Evolutionary conservation across 2,797 vertebrate species (phyloP), one percentile per base, ranked within the genome.

Genomic region (Lithobates sylvaticus): DNA sequence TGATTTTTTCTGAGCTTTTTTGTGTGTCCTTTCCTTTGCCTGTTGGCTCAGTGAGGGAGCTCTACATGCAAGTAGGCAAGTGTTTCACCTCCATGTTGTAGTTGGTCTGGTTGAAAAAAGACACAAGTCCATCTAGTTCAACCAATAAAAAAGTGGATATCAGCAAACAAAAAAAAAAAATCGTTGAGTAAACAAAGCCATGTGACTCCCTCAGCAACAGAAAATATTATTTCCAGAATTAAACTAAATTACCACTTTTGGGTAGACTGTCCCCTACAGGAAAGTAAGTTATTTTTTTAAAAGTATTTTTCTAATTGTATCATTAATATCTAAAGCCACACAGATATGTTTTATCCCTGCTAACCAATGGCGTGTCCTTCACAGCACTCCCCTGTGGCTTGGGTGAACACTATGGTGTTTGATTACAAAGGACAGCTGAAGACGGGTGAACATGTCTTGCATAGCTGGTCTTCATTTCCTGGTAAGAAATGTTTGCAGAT

Each of bases 381-480:
- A 81, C 94, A 99, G 97, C 97, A 98, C 92, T 99, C 98, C 92
- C 98, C 98, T 71, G 97, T 99, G 83, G 98, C 98, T 16, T 99
- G 98, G 98, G 98, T 99, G 86, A 99, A 99, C 92, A 99, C 97
- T 10, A 99, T 99, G 98, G 96, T 99, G 89, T 99, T 99, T 93
- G 98, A 99, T 94, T 99, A 98, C 93, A 98, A 96, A 95, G 98
- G 97, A 88, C 97, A 98, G 44, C 89, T 99, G 92, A 97, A 96
- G 93, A 97, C 94, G 2, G 98, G 98, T 89, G 97, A 99, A 10
- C 89, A 97, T 86, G 90, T 95, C 84, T 92, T 99, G 85, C 96
- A 99, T 92, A 96, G 97, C 94, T 99, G 98, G 98, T 98, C 98
- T 75, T 99, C 98, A 1, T 99, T 99, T 95, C 98, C 98, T 95